phyloP scores from a whole-genome alignment of 2,113 vertebrate genomes.

The Pheucticus melanocephalus region DNA sequence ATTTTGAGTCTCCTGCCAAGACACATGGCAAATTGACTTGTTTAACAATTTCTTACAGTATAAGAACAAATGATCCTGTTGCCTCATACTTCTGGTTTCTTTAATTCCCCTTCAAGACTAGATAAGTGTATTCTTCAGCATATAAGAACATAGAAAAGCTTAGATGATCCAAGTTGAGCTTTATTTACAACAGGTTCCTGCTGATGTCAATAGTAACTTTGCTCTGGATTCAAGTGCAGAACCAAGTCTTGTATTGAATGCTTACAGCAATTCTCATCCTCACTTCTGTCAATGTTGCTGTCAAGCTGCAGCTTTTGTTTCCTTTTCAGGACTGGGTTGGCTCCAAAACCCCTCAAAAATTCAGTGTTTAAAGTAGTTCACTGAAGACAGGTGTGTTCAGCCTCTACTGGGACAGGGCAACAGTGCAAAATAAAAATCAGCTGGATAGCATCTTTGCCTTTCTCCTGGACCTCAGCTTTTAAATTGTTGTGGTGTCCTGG shows the following conservation, averaged over 20 bases:
- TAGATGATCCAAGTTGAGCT: rapidly evolving
- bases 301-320: not conserved
- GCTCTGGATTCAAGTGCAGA: not conserved
- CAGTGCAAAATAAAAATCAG: not conserved
- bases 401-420: not conserved
- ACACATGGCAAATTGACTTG: not conserved
- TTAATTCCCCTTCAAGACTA: not conserved
- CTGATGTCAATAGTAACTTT: not conserved
- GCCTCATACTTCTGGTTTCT: not conserved
- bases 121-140: not conserved
- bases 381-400: not conserved
- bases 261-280: not conserved
- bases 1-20: not conserved
- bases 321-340: not conserved
- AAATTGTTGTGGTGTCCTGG: not conserved
- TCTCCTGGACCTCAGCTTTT: not conserved
- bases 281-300: not conserved
- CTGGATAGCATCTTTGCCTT: not conserved
- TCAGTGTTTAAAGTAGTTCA: not conserved
- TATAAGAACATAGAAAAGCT: not conserved
- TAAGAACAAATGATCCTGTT: not conserved
- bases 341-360: not conserved
- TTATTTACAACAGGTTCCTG: not conserved
- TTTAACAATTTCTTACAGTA: not conserved
- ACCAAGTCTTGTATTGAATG: not conserved